These are phyloP conservation scores for Furnarius figulus DNA, from an alignment of 2,113 vertebrate species.

Conservation along the genomic window DNA sequence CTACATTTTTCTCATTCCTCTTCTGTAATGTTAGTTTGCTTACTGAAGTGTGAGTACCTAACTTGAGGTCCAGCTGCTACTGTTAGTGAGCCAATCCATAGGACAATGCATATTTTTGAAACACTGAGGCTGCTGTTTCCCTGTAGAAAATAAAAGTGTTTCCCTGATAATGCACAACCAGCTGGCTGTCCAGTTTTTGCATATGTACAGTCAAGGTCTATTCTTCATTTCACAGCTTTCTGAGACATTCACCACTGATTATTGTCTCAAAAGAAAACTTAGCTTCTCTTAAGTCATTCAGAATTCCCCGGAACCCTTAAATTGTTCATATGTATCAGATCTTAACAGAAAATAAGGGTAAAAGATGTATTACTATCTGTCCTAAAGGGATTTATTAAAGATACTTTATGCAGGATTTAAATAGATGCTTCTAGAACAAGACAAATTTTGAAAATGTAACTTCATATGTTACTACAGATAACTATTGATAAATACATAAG, in stretches of 20 bases:
- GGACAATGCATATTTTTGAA: constrained; percentile 30
- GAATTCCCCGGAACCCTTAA: neutral
- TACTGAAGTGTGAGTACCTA: constrained; percentile 16
- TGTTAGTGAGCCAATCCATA: constrained; percentile 28
- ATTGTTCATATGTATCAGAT: neutral
- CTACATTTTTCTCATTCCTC: constrained; percentile 42
- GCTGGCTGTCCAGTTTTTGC: constrained; percentile 13
- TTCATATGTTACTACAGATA: neutral
- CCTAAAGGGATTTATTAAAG: neutral
- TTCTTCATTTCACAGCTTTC: neutral
- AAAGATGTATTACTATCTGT: neutral
- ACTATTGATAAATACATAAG: neutral
- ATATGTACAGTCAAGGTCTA: neutral
- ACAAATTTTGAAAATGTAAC: neutral
- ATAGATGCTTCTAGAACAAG: constrained; percentile 2
- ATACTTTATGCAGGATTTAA: neutral
- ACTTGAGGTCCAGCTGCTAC: constrained; percentile 47
- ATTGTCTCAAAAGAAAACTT: neutral
- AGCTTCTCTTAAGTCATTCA: neutral
- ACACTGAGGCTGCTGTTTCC: constrained; percentile 52
- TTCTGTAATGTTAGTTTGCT: constrained; percentile 8
- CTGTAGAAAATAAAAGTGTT: neutral
- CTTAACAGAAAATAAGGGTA: constrained; percentile 11
- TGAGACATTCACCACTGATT: neutral
- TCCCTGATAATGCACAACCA: neutral